Base-by-base conservation (phyloP, 2,888 invertebrate genomes). In the Andrena flavipes region DNA sequence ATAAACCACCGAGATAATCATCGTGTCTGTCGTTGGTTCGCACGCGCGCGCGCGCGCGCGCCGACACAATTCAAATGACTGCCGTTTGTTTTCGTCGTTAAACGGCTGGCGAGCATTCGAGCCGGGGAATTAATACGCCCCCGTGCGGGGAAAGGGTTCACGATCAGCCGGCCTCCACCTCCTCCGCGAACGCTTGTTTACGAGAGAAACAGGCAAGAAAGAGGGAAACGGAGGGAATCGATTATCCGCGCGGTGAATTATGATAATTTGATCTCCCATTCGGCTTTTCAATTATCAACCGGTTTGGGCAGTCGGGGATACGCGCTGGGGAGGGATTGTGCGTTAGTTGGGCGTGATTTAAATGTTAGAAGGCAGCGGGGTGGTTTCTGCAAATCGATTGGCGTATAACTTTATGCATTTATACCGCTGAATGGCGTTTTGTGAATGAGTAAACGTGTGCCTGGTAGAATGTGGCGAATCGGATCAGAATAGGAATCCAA, bases 1-100 rank as follows among this genome's bases (percentile, higher is more conserved):
- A 82, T 88, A 88, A 88, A 88, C 70, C 79, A 88, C 54, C 51
- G 2, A 79, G 86, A 88, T 87, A 87, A 88, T 77, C 79, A 84
- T 87, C 86, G 87, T 70, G 84, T 71, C 74, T 68, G 86, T 82
- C 86, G 76, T 48, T 49, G 29, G 71, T 51, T 16, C 67, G 23
- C 30, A 30, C 6, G 30, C 56, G 56, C 56, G n/a, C n/a, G 54
- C 54, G 6, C 23, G 23, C 54, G 8, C 23, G 54, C 23, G 7
- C 10, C 56, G 10, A 26, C 20, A 56, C 56, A 26, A 54, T 80
- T 80, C 76, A 33, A 80, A 76, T 48, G 67, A 62, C 59, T 74
- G 30, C 33, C 75, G 83, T 82, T 76, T 69, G 76, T 82, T 83
- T 67, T 30, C 73, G 69, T 67, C 56, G 83, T 67, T 70, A 30